Evolutionary conservation across 2,888 invertebrate species (phyloP), one percentile per base, ranked within the genome.

Genomic region (Dendrolimus pini): DNA sequence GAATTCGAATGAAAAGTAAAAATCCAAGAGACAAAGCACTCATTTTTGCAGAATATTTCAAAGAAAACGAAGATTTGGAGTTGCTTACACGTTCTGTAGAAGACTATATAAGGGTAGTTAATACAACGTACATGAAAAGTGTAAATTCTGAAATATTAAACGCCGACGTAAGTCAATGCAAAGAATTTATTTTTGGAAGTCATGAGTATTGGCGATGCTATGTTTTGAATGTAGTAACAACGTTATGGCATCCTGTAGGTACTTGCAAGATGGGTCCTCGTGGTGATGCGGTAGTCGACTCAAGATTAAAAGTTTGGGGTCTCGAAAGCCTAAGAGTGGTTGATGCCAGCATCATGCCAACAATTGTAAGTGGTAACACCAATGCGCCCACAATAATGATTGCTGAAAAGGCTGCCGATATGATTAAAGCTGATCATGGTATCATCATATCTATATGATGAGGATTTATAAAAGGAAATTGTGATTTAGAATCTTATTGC

Each of bases 181-280:
- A 65, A 7, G 59, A 61, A 14, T 59, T 72, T 0, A 54, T 56
- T 7, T 66, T 74, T 41, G 61, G 59, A 0, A 80, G 70, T 55
- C 67, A 62, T 13, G 74, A 75, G 2, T 83, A 80, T 61, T 82
- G 79, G 79, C 74, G 65, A 55, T 84, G 84, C 61, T 77, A 73
- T 54, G 59, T 70, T 8, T 59, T 69, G 41, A 69, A 72, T 18
- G 59, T 69, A 92, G 93, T 74, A 0, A 89, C 92, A 56, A 94
- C 95, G 0, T 92, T 94, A 56, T 96, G 94, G 69, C 85, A 85
- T 61, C 67, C 70, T 2, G 62, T 68, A 0, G 80, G 82, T 1
- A 80, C 84, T 7, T 83, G 82, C 60, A 71, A 74, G 0, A 85
- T 85, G 83, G 85, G 82, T 14, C 14, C 14, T 14, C 14, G 14